These are phyloP conservation scores for Epizoanthus fatuus DNA, from an alignment of 92 coral and sea anemone species.

Conservation along the genomic window DNA sequence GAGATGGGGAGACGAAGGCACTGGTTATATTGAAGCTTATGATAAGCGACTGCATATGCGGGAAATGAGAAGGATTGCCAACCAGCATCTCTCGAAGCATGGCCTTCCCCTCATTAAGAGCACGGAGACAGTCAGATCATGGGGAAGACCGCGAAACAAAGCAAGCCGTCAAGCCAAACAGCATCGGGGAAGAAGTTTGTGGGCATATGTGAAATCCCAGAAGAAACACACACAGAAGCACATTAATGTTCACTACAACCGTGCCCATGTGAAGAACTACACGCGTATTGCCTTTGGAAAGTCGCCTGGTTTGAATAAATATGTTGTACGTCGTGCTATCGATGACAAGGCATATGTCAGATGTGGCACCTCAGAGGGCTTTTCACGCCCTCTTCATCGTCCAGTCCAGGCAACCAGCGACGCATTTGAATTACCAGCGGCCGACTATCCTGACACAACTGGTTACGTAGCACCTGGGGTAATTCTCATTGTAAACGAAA, in stretches of 20 bases:
- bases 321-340: conserved; percentile 46
- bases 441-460: conserved; percentile 70
- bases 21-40: conserved; percentile 55
- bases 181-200: conserved; percentile 58
- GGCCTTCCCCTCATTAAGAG: conserved; percentile 42
- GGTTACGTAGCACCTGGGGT: conserved; percentile 76
- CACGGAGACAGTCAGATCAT: conserved; percentile 57
- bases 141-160: conserved; percentile 61
- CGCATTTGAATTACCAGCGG: conserved; percentile 20
- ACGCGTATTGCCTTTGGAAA: conserved; percentile 62
- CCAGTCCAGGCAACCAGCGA: conserved; percentile 48
- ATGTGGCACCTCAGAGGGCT: conserved; percentile 71
- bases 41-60: conserved; percentile 33
- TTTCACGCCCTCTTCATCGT: conserved; percentile 63
- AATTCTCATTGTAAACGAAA: conserved; percentile 59
- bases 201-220: conserved; percentile 48
- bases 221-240: conserved; percentile 27
- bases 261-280: conserved; percentile 63
- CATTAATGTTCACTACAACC: conserved; percentile 60
- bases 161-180: conserved; percentile 57
- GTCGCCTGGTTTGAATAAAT: background rate
- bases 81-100: conserved; percentile 37
- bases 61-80: conserved; percentile 64
- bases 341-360: conserved; percentile 57
- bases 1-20: conserved; percentile 74